phyloP scores from a whole-genome alignment of 2,113 vertebrate genomes.

The Apeltes quadracus region DNA sequence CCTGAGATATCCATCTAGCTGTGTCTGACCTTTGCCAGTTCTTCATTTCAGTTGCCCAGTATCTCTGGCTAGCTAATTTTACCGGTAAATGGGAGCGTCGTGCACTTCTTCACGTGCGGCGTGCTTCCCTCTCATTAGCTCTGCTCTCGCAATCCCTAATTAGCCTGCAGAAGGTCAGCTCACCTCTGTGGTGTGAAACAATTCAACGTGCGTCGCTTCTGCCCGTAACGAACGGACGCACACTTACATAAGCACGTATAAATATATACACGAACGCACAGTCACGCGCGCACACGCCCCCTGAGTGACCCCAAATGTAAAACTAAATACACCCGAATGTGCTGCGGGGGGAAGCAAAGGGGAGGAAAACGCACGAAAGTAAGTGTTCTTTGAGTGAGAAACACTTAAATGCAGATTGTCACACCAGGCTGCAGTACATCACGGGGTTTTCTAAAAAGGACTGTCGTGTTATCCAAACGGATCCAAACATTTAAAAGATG shows the following conservation, averaged over 20 bases:
- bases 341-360: neutral
- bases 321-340: neutral
- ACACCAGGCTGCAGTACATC: no score
- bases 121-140: slow-evolving; percentile 55
- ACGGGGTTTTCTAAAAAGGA: no score
- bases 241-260: slow-evolving; percentile 14
- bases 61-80: slow-evolving; percentile 46
- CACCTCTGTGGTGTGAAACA: slow-evolving; percentile 64
- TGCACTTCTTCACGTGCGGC: slow-evolving; percentile 42
- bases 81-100: slow-evolving; percentile 29
- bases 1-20: slow-evolving; percentile 41
- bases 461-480: no score
- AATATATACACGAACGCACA: neutral
- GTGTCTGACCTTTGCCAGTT: slow-evolving; percentile 43
- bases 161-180: slow-evolving; percentile 54
- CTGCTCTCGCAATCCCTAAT: slow-evolving; percentile 61
- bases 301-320: neutral
- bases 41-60: slow-evolving; percentile 36
- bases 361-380: neutral
- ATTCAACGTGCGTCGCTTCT: slow-evolving; percentile 50
- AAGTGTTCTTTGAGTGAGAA: neutral
- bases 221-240: slow-evolving; percentile 2
- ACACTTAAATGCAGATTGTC: neutral
- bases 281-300: neutral
- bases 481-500: no score